phyloP scores from a whole-genome alignment of 2,797 vertebrate genomes.

The Chiloscyllium punctatum region DNA sequence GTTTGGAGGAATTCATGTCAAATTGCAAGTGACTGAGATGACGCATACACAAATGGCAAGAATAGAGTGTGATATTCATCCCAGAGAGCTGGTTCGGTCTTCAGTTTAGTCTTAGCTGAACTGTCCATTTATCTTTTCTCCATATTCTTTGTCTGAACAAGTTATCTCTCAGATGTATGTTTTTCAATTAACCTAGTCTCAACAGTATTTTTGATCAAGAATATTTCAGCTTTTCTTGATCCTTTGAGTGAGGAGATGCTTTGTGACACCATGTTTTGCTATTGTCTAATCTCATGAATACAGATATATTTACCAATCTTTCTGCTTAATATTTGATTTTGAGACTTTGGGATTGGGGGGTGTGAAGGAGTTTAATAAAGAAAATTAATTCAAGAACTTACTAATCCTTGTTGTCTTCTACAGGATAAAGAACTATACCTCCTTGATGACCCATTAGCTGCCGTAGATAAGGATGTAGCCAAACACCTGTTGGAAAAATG shows the following conservation, averaged over 20 bases:
- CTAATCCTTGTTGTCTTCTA: background rate
- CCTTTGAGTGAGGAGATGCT: background rate
- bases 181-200: background rate
- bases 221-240: background rate
- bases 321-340: background rate
- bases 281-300: too few species aligned
- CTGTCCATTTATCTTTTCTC: background rate
- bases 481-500: constrained; percentile 82
- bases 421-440: constrained; percentile 90
- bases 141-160: background rate
- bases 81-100: background rate
- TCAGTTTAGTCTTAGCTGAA: background rate
- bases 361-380: background rate
- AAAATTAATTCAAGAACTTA: background rate
- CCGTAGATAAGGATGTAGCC: constrained; percentile 86
- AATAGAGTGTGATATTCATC: background rate
- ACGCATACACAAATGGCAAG: background rate
- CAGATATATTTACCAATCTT: background rate
- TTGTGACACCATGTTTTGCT: background rate
- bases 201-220: background rate
- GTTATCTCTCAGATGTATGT: background rate
- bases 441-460: constrained; percentile 89
- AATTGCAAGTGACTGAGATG: background rate
- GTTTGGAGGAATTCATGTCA: background rate
- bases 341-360: background rate